Percentiles rank a stretch among this genome's conserved stretches.
Evolutionary conservation across 2,888 invertebrate species (phyloP).

Genomic region (Eupsilia transversa): DNA sequence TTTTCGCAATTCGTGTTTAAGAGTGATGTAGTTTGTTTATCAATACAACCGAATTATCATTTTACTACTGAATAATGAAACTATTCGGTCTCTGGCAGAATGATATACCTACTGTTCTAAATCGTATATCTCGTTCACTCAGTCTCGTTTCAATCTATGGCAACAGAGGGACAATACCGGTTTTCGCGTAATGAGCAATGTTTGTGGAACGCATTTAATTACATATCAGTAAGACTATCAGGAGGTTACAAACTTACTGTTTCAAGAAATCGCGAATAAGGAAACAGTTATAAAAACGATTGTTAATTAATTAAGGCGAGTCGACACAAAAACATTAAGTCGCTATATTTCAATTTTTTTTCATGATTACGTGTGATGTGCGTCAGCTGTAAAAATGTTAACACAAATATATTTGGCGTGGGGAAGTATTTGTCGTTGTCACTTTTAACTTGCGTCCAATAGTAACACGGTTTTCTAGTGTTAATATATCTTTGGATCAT

Average conservation of each 20-base stretch:
- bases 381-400: slow-evolving; percentile 44
- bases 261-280: slow-evolving; percentile 25
- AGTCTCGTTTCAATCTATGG: slow-evolving; percentile 8
- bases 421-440: slow-evolving; percentile 40
- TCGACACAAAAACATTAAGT: slow-evolving; percentile 20
- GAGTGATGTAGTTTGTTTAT: slow-evolving; percentile 44
- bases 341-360: slow-evolving; percentile 16
- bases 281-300: slow-evolving; percentile 25
- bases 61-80: slow-evolving; percentile 29
- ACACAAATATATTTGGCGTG: slow-evolving; percentile 46
- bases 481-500: slow-evolving; percentile 24
- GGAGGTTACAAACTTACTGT: slow-evolving; percentile 15
- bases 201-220: slow-evolving; percentile 45
- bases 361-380: slow-evolving; percentile 11
- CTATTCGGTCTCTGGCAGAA: slow-evolving; percentile 27
- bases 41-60: slow-evolving; percentile 38
- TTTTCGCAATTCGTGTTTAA: slow-evolving; percentile 20
- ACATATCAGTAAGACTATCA: slow-evolving; percentile 34
- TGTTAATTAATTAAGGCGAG: slow-evolving; percentile 20
- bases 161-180: slow-evolving; percentile 13
- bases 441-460: slow-evolving; percentile 21
- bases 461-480: slow-evolving; percentile 22
- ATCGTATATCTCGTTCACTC: slow-evolving; percentile 6
- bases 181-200: slow-evolving; percentile 31
- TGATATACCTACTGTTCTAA: slow-evolving; percentile 33